Conservation (phyloP, 1,140 invertebrate genomes). For the Cheumatopsyche charites region DNA sequence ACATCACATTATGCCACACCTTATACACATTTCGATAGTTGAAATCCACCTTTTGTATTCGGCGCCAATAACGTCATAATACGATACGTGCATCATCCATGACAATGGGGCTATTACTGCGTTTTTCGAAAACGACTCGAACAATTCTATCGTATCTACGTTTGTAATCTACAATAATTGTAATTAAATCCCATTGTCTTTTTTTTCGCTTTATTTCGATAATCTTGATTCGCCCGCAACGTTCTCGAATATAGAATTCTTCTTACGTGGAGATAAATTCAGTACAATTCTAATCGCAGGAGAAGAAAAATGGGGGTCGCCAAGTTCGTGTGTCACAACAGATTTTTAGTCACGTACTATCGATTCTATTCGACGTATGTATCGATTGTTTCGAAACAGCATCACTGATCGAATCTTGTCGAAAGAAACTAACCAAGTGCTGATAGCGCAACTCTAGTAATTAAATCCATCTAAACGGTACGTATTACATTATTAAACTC, state of each 20-base stretch:
- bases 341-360: not conserved
- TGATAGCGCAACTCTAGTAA: too few relatives aligned
- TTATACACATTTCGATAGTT: too few relatives aligned
- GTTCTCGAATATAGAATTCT: not conserved
- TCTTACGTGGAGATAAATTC: not conserved
- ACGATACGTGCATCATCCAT: conserved; percentile 24
- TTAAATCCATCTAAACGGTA: too few relatives aligned
- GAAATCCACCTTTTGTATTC: not conserved
- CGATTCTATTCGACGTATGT: conserved; percentile 2
- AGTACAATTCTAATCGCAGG: too few relatives aligned
- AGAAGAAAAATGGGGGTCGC: too few relatives aligned
- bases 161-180: conserved; percentile 19
- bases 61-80: conserved; percentile 11
- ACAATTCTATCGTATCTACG: conserved; percentile 16
- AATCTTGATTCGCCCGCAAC: not conserved
- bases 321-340: not conserved
- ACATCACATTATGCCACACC: too few relatives aligned
- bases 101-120: conserved; percentile 32
- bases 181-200: conserved; percentile 24
- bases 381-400: not conserved
- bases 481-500: too few relatives aligned
- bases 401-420: not conserved
- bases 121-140: conserved; percentile 1
- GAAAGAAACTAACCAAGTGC: too few relatives aligned
- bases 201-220: not conserved